These are phyloP conservation scores for Donacobius atricapilla DNA, from an alignment of 2,113 vertebrate genomes.

Conservation along the genomic window DNA sequence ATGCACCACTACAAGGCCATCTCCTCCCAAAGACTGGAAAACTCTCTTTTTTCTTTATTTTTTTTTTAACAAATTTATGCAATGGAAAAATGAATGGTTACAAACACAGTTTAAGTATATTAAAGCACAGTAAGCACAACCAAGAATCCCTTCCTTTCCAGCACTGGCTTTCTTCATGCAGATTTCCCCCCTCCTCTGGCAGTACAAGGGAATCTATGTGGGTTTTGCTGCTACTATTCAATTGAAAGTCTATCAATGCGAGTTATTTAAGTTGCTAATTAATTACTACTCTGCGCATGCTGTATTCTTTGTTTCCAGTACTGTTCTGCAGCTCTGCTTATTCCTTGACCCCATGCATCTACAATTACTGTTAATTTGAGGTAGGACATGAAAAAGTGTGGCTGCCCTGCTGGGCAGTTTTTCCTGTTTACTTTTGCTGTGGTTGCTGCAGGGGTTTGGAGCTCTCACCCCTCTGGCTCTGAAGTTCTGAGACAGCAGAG, in stretches of 20 bases:
- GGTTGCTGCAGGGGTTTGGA: neutral
- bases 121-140: fast-evolving
- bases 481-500: neutral
- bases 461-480: neutral
- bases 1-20: neutral
- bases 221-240: neutral
- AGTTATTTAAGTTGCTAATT: neutral
- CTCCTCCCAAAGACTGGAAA: neutral
- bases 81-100: neutral
- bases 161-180: neutral
- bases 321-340: neutral
- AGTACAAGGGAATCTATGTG: neutral
- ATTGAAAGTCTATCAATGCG: neutral
- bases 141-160: neutral
- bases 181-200: neutral
- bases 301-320: neutral
- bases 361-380: neutral
- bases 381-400: neutral
- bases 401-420: neutral
- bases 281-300: neutral
- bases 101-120: neutral
- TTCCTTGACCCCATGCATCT: neutral
- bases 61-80: neutral
- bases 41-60: too few relatives aligned
- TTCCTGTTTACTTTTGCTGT: neutral